phyloP scores from a whole-genome alignment of 2,888 invertebrate genomes.

The Lepidocyrtinus sp. region DNA sequence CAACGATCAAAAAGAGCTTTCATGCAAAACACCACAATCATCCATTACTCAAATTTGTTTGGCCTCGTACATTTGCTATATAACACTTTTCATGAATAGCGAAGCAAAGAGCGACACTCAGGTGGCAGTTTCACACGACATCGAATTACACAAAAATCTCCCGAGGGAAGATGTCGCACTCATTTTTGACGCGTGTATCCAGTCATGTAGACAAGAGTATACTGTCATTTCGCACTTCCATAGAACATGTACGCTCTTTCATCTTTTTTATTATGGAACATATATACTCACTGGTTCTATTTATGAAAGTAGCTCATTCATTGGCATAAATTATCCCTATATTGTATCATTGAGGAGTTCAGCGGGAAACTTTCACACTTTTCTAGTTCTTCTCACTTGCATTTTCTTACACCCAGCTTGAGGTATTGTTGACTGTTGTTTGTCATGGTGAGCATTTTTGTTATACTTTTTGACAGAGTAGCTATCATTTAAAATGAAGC shows the following conservation, averaged over 20 bases:
- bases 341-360: too few relatives aligned
- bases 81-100: constrained; percentile 31
- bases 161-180: constrained; percentile 33
- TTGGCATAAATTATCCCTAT: background rate
- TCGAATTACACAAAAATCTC: constrained; percentile 65
- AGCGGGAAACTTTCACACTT: too few relatives aligned
- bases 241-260: background rate
- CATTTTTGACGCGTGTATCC: constrained; percentile 2
- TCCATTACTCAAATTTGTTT: background rate
- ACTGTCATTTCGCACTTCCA: background rate
- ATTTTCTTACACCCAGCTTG: too few relatives aligned
- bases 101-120: constrained; percentile 66
- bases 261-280: background rate
- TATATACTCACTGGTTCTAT: background rate
- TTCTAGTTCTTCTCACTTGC: too few relatives aligned
- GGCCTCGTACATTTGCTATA: background rate
- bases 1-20: background rate
- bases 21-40: background rate
- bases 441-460: too few relatives aligned
- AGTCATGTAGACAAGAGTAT: background rate
- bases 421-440: too few relatives aligned
- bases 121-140: constrained; percentile 69
- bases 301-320: background rate
- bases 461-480: too few relatives aligned
- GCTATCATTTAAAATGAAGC: too few relatives aligned